Evolutionary conservation across 2,797 vertebrate species (phyloP).

Genomic region (Danio jaintianensis): DNA sequence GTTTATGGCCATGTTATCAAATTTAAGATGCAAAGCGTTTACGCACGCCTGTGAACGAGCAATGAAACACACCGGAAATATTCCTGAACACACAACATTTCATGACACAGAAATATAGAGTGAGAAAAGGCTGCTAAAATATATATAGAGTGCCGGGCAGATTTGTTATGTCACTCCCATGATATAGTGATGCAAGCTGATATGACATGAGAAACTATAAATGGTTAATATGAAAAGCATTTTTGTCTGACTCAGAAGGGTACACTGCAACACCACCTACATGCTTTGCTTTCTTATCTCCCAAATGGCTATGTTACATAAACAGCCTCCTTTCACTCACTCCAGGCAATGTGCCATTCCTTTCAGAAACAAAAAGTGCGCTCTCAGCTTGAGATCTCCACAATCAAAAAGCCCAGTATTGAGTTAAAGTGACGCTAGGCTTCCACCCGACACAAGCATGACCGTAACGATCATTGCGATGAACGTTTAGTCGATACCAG

Average conservation of each 20-base stretch:
- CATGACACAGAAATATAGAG: background rate
- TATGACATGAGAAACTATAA: slow-evolving; percentile 43
- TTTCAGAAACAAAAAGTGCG: slow-evolving; percentile 59
- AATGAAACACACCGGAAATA: background rate
- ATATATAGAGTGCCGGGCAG: background rate
- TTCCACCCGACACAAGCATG: background rate
- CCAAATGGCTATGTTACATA: slow-evolving; percentile 71
- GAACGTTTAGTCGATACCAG: slow-evolving; percentile 34
- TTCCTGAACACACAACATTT: background rate
- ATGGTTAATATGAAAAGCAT: slow-evolving; percentile 42
- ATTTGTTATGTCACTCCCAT: slow-evolving; percentile 3
- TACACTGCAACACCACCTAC: slow-evolving; percentile 57
- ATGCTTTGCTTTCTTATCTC: slow-evolving; percentile 64
- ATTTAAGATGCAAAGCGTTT: slow-evolving; percentile 5
- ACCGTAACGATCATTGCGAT: slow-evolving; percentile 8
- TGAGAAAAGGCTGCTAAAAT: background rate
- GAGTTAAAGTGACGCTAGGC: background rate
- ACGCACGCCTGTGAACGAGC: background rate
- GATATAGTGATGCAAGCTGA: slow-evolving; percentile 21
- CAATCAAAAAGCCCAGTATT: background rate
- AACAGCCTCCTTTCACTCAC: slow-evolving; percentile 63
- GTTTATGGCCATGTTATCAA: background rate
- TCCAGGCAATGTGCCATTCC: slow-evolving; percentile 63
- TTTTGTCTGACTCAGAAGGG: slow-evolving; percentile 45
- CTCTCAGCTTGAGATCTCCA: slow-evolving; percentile 59